These are phyloP conservation scores for Megaceryle alcyon DNA, from an alignment of 2,797 vertebrate species.

Conservation along the genomic window DNA sequence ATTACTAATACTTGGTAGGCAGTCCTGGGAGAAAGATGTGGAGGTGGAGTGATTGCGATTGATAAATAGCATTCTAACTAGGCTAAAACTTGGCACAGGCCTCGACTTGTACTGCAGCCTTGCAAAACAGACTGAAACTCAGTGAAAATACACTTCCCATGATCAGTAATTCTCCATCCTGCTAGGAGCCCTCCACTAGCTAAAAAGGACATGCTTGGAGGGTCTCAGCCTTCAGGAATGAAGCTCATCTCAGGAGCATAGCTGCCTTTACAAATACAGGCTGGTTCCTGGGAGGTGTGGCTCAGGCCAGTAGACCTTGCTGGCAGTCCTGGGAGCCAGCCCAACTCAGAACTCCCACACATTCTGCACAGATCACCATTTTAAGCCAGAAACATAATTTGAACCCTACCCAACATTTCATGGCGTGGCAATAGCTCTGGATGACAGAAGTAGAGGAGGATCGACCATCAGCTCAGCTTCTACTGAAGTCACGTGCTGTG, in stretches of 20 bases:
- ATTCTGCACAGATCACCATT: neutral
- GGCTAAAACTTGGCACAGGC: neutral
- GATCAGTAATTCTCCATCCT: neutral
- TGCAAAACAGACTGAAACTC: neutral
- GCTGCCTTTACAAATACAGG: neutral
- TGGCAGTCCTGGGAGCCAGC: neutral
- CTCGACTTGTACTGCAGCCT: neutral
- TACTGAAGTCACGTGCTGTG: accelerated
- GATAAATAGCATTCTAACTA: neutral
- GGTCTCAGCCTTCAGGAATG: neutral
- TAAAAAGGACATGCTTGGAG: neutral
- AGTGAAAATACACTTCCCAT: neutral
- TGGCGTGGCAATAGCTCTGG: accelerated
- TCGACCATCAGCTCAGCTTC: accelerated
- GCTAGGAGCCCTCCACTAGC: neutral
- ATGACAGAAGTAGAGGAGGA: neutral
- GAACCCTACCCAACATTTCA: neutral
- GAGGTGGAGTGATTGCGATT: neutral
- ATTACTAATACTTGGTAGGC: neutral
- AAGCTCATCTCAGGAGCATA: neutral
- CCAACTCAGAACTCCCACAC: neutral
- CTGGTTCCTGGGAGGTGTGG: accelerated
- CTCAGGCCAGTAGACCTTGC: neutral
- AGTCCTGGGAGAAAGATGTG: neutral
- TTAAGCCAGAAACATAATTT: neutral